These are phyloP conservation scores for Lycorma delicatula DNA, from an alignment of 1,140 invertebrate species.

Conservation along the genomic window DNA sequence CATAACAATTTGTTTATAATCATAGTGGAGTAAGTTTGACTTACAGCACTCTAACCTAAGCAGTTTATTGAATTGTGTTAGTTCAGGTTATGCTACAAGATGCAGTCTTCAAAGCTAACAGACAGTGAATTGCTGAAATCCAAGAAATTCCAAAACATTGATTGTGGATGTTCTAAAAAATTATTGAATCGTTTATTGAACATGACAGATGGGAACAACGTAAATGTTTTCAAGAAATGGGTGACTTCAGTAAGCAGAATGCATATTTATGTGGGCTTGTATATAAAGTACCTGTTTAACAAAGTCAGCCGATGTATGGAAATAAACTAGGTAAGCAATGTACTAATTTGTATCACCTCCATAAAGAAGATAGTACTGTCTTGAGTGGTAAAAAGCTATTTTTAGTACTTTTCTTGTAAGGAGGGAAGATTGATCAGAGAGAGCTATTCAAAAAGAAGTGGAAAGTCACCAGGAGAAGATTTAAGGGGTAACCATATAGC, in stretches of 20 bases:
- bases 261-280: conserved; percentile 14
- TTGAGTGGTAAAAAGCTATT: conserved; percentile 12
- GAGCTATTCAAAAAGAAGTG: neutral
- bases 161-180: conserved; percentile 12
- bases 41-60: conserved; percentile 9
- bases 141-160: conserved; percentile 11
- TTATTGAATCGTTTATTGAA: neutral
- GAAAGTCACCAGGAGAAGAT: conserved; percentile 6
- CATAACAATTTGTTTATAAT: conserved; percentile 1
- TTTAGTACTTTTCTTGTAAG: conserved; percentile 1
- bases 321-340: neutral
- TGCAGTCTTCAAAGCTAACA: neutral
- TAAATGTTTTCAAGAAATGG: conserved; percentile 9
- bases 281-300: conserved; percentile 2
- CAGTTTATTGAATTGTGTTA: neutral
- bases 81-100: conserved; percentile 2
- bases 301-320: conserved; percentile 2
- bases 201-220: conserved; percentile 6
- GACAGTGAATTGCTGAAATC: neutral
- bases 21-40: conserved; percentile 18
- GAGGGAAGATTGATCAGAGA: conserved; percentile 12
- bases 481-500: conserved; percentile 10
- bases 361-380: conserved; percentile 1
- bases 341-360: conserved; percentile 7
- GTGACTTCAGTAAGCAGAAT: conserved; percentile 16